phyloP scores from a whole-genome alignment of 1,140 invertebrate species.

The Piezodorus guildinii region DNA sequence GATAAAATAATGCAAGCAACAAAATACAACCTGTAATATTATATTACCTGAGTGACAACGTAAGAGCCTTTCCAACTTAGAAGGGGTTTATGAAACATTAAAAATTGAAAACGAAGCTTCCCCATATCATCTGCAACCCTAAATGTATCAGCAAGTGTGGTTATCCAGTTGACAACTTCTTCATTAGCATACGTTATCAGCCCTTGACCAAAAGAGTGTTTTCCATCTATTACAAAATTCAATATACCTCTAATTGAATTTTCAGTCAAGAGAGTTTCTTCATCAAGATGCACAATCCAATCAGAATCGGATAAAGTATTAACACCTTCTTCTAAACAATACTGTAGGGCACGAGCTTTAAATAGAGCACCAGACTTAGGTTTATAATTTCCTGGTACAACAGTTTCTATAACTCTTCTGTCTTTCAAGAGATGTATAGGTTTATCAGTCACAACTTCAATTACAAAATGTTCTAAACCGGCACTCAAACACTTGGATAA shows the following conservation, averaged over 20 bases:
- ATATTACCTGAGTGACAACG: constrained; percentile 73
- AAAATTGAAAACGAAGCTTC: constrained; percentile 85
- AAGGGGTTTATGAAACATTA: constrained; percentile 84
- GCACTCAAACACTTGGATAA: constrained; percentile 78
- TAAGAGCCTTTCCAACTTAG: constrained; percentile 98
- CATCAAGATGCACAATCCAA: constrained; percentile 96
- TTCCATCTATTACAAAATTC: constrained; percentile 91
- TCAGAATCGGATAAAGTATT: constrained; percentile 80
- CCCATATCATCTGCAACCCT: constrained; percentile 96
- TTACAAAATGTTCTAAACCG: constrained; percentile 90
- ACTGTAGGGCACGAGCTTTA: constrained; percentile 90
- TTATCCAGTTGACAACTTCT: constrained; percentile 92
- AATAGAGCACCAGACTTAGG: constrained; percentile 86
- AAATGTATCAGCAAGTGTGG: constrained; percentile 91
- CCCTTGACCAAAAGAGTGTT: constrained; percentile 94
- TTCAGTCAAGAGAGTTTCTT: constrained; percentile 90
- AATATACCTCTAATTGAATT: constrained; percentile 83
- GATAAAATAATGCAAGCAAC: too few species aligned
- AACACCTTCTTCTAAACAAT: constrained; percentile 83
- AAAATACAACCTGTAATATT: too few species aligned
- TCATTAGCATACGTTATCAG: constrained; percentile 97
- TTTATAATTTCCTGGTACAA: constrained; percentile 73
- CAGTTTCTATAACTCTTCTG: constrained; percentile 62
- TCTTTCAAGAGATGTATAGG: constrained; percentile 61
- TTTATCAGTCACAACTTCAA: constrained; percentile 95